These are phyloP conservation scores for Erynnis tages DNA, from an alignment of 2,888 invertebrate genomes.

Conservation along the genomic window DNA sequence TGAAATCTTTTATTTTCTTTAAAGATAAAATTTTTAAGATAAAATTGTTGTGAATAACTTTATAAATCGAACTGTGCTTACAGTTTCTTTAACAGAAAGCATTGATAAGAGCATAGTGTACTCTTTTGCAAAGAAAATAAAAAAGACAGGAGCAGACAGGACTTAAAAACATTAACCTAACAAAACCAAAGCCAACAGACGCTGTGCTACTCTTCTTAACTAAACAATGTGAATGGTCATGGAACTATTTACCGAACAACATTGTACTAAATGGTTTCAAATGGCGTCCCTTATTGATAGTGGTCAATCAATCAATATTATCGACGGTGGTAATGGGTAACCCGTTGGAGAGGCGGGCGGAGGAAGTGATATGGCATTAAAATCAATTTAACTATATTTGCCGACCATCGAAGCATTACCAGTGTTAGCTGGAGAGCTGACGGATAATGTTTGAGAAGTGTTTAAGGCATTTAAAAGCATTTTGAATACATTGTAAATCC, in stretches of 20 bases:
- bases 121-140: no score
- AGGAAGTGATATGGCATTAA: conserved; percentile 39
- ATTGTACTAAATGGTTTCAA: conserved; percentile 19
- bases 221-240: not conserved
- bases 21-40: no score
- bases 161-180: not conserved
- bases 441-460: no score
- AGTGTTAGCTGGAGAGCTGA: no score
- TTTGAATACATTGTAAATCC: no score
- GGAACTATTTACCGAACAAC: conserved; percentile 7
- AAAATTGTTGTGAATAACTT: no score
- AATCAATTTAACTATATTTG: conserved; percentile 43
- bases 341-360: conserved; percentile 37
- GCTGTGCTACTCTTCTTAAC: not conserved
- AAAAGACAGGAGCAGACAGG: no score
- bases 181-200: not conserved
- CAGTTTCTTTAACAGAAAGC: no score
- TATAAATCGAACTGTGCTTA: no score
- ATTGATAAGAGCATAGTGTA: no score
- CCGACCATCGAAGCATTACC: conserved; percentile 28
- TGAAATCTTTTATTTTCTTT: no score
- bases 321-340: conserved; percentile 50
- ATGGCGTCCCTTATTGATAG: conserved; percentile 34
- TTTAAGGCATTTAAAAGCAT: no score
- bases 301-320: conserved; percentile 79